These are phyloP conservation scores for Heterodera filipjevi DNA, from an alignment of 2,888 invertebrate genomes.

Conservation along the genomic window DNA sequence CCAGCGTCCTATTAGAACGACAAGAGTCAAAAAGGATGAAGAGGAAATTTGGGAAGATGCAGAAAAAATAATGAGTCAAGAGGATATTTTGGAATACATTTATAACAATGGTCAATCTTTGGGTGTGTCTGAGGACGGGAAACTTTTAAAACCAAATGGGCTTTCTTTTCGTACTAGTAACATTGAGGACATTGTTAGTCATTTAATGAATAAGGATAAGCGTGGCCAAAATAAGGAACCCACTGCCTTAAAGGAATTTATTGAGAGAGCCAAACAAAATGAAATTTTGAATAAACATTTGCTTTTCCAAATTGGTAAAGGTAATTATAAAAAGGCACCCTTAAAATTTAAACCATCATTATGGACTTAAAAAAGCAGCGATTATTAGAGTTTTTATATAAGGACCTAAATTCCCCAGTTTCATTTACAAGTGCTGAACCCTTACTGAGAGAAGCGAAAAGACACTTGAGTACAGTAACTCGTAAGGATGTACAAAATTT, in stretches of 20 bases:
- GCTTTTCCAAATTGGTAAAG: not conserved
- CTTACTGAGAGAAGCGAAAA: slow-evolving; percentile 14
- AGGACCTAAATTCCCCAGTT: slow-evolving; percentile 18
- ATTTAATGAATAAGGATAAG: not conserved
- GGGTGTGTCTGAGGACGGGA: not conserved
- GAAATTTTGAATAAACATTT: not conserved
- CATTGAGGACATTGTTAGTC: not conserved
- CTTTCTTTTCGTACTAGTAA: not conserved
- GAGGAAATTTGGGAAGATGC: too few species aligned
- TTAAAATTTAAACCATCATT: slow-evolving; percentile 1
- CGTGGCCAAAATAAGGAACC: not conserved
- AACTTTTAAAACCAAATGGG: not conserved
- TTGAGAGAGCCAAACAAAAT: not conserved
- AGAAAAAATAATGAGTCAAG: too few species aligned
- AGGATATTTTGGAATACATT: not conserved
- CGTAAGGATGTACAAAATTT: slow-evolving; percentile 21
- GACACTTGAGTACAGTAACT: not conserved
- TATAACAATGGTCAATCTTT: not conserved
- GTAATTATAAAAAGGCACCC: not conserved
- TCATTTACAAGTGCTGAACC: slow-evolving; percentile 16
- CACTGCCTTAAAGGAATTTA: not conserved
- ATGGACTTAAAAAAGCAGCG: slow-evolving; percentile 12
- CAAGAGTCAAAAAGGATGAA: too few species aligned
- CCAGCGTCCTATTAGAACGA: too few species aligned
- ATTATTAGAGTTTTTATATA: slow-evolving; percentile 23